A percentile compares a stretch with the other conserved stretches of the same genome.
Conservation (phyloP, 2,888 invertebrate species). For the Drosophila borborema region DNA sequence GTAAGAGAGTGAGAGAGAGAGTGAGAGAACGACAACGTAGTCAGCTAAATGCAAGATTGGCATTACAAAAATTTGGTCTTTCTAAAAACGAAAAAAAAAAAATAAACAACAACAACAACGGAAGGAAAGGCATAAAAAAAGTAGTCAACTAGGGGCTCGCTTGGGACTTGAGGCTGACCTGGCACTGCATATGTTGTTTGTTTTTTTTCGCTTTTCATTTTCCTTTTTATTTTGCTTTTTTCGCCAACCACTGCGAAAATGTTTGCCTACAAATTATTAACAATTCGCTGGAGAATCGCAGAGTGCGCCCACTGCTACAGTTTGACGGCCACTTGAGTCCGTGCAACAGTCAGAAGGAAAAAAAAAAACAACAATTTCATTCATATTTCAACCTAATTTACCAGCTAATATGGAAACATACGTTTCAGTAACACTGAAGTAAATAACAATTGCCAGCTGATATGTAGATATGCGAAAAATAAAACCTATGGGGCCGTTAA, state of each 20-base stretch:
- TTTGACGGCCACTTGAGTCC: slow-evolving; percentile 43
- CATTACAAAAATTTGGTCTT: slow-evolving; percentile 63
- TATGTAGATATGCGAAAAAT: neutral
- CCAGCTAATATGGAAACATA: slow-evolving; percentile 10
- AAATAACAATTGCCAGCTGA: neutral
- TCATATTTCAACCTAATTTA: neutral
- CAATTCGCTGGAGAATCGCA: slow-evolving; percentile 64
- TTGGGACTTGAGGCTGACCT: slow-evolving; percentile 12
- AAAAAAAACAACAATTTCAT: slow-evolving; percentile 18
- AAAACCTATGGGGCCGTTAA: neutral
- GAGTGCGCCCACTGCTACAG: slow-evolving; percentile 42
- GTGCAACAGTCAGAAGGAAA: slow-evolving; percentile 16
- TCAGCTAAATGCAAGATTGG: slow-evolving; percentile 72
- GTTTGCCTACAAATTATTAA: slow-evolving; percentile 68
- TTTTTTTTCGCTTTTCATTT: neutral
- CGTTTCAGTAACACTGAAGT: neutral
- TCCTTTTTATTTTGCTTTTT: slow-evolving; percentile 19
- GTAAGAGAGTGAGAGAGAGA: slow-evolving; percentile 7
- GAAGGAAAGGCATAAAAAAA: slow-evolving; percentile 5
- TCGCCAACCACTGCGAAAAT: slow-evolving; percentile 45
- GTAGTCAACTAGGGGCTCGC: slow-evolving; percentile 23
- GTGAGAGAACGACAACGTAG: slow-evolving; percentile 9
- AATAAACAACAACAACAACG: neutral
- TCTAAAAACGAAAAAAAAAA: slow-evolving; percentile 4
- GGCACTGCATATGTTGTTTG: slow-evolving; percentile 28